A percentile compares a stretch with the other conserved stretches of the same genome.
Evolutionary conservation across 2,888 invertebrate species (phyloP).

Genomic region (Heterodera filipjevi): DNA sequence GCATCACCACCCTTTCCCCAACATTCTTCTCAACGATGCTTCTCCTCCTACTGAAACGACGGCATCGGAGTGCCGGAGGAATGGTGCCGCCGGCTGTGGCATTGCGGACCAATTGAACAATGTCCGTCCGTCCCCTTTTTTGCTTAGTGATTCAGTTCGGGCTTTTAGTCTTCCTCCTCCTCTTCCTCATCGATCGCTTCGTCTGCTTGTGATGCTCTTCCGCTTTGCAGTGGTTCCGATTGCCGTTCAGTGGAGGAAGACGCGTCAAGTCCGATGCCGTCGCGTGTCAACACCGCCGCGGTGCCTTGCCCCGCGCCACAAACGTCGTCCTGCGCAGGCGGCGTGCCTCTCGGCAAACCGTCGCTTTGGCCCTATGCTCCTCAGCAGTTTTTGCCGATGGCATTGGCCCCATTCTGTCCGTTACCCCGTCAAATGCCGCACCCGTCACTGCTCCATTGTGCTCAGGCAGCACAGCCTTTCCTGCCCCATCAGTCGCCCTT

Average conservation of each 20-base stretch:
- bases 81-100: background rate
- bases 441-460: conserved; percentile 7
- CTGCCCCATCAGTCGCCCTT: conserved; percentile 31
- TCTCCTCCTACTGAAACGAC: background rate
- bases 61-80: background rate
- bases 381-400: background rate
- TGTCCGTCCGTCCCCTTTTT: background rate
- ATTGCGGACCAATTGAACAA: background rate
- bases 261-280: background rate
- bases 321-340: background rate
- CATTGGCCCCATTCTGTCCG: conserved; percentile 22
- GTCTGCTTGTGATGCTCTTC: background rate
- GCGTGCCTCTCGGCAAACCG: background rate
- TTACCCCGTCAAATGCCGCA: conserved; percentile 26
- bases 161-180: conserved; percentile 20
- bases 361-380: conserved; percentile 6
- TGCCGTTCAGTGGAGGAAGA: background rate
- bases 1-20: conserved; percentile 36
- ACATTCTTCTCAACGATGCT: conserved; percentile 8
- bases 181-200: conserved; percentile 18
- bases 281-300: background rate
- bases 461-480: conserved; percentile 1
- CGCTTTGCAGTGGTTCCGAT: background rate
- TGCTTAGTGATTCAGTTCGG: too few relatives aligned
- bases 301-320: background rate